Evolutionary conservation across 2,797 vertebrate species (phyloP).

Genomic region (Macropodus opercularis): DNA sequence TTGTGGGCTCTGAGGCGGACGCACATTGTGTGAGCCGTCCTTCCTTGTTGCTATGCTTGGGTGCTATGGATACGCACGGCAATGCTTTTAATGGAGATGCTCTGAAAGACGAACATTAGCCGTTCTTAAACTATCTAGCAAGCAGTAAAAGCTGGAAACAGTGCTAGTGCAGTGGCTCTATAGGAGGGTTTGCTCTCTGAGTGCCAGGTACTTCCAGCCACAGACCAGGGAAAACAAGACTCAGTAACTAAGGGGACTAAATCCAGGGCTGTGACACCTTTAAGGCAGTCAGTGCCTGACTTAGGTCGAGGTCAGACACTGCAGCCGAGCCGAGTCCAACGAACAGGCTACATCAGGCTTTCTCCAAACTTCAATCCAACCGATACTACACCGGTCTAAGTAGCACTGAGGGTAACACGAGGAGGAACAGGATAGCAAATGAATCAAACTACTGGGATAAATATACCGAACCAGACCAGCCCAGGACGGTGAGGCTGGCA

Average conservation of each 20-base stretch:
- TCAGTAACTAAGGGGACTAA: neutral
- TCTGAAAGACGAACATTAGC: no score
- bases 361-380: conserved; percentile 7
- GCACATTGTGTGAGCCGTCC: no score
- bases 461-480: conserved; percentile 19
- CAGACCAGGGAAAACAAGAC: neutral
- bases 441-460: conserved; percentile 5
- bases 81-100: no score
- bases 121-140: no score
- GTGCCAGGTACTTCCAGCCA: neutral
- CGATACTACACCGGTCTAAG: conserved; percentile 6
- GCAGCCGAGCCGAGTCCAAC: neutral
- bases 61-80: no score
- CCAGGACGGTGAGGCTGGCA: conserved; percentile 15
- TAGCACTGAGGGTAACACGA: conserved; percentile 10
- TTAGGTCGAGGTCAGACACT: conserved; percentile 13
- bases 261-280: no score
- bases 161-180: no score
- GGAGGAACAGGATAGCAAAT: conserved; percentile 19
- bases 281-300: no score
- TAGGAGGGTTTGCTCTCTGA: no score
- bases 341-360: neutral
- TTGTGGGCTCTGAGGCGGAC: no score
- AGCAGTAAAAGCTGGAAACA: no score
- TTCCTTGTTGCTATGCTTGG: no score